Conservation (phyloP, 2,113 vertebrate genomes). For the Heliornis fulica region DNA sequence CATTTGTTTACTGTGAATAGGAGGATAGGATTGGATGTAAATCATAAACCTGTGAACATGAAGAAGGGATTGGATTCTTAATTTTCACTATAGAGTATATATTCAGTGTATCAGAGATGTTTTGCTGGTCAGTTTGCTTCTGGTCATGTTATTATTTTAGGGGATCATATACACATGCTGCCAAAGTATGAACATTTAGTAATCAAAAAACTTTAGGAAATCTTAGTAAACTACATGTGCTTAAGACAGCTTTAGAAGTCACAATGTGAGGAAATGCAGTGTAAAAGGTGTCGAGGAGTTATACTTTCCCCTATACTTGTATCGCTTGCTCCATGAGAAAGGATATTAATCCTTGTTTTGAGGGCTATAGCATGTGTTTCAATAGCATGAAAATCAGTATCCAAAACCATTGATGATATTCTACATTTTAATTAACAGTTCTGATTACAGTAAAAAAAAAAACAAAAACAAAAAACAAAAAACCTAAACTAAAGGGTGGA, state of each 20-base stretch:
- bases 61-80: not conserved
- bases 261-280: not conserved
- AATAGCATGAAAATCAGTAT: constrained; percentile 15
- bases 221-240: not conserved
- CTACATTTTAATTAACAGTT: not conserved
- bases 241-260: not conserved
- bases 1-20: not conserved
- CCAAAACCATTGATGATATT: not conserved
- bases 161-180: not conserved
- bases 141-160: not conserved
- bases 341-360: not conserved
- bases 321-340: not conserved
- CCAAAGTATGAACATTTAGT: not conserved
- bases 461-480: no score
- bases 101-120: not conserved
- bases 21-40: not conserved
- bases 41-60: not conserved
- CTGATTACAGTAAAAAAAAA: constrained; percentile 2
- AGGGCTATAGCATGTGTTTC: not conserved
- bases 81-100: not conserved
- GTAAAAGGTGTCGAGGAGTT: not conserved
- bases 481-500: no score
- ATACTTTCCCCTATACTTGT: not conserved
- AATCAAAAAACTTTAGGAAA: not conserved
- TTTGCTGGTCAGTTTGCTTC: not conserved